Conservation (phyloP, 1,140 invertebrate genomes). For the Drosophila simulans region DNA sequence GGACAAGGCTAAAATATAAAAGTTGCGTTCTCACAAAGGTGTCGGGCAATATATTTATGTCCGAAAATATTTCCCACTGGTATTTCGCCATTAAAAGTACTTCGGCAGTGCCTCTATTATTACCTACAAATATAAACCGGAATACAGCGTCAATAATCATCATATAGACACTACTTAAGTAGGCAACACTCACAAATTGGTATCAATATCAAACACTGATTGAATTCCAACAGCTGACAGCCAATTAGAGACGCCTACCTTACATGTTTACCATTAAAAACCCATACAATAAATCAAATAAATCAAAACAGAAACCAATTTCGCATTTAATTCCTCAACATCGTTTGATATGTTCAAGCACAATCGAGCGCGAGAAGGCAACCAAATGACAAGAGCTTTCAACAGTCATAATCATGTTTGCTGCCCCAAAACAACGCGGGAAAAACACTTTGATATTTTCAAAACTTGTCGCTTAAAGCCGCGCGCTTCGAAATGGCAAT, state of each 20-base stretch:
- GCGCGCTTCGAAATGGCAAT: constrained; percentile 36
- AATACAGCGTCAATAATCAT: constrained; percentile 56
- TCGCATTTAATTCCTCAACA: constrained; percentile 33
- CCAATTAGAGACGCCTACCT: constrained; percentile 71
- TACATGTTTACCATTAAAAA: constrained; percentile 18
- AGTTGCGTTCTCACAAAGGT: constrained; percentile 17
- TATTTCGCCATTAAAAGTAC: neutral
- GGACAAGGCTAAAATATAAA: constrained; percentile 33
- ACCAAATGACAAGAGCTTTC: constrained; percentile 74
- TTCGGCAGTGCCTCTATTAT: constrained; percentile 7
- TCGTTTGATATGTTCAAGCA: constrained; percentile 54
- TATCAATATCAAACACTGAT: constrained; percentile 39
- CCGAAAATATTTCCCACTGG: constrained; percentile 31
- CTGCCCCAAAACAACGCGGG: constrained; percentile 1
- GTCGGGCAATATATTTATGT: constrained; percentile 4
- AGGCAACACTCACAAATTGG: constrained; percentile 51
- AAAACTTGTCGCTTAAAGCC: constrained; percentile 64
- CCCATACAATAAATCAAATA: constrained; percentile 68
- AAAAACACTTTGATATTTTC: constrained; percentile 62
- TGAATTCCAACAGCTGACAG: constrained; percentile 23
- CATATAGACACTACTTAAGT: constrained; percentile 61
- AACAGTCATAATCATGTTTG: constrained; percentile 62
- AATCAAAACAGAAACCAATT: constrained; percentile 44
- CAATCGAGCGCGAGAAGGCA: constrained; percentile 72
- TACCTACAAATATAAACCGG: constrained; percentile 13